Base-by-base conservation (phyloP, 2,797 vertebrate genomes). In the Hyperoplus immaculatus region DNA sequence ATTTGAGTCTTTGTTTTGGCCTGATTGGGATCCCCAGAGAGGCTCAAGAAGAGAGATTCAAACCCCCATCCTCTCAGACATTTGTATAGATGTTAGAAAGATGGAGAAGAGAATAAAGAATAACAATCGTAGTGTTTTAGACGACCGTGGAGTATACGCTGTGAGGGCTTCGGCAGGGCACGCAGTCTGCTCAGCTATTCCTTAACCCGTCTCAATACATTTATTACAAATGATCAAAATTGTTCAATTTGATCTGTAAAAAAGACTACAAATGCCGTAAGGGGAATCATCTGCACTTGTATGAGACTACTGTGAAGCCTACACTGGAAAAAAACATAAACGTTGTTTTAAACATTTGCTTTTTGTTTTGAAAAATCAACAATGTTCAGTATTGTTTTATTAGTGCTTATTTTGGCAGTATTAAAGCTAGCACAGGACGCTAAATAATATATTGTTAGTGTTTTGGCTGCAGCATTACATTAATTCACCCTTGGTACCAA, bases 291-390 rank as follows among this genome's bases (percentile, higher is more conserved):
- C 64, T 72, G 55, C 51, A 60, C 72, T 59, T 68, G 21, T 57
- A 39, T 42, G 42, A 62, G 41, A 80, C 76, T 88, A 88, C 85
- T 90, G 82, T 90, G 84, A 90, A 90, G 15, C 47, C 9, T 29
- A 74, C 85, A 91, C 88, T 86, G 88, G 76, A 82, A 63, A 13
- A 29, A 85, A 11, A 7, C 29, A 8, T 39, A 13, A 63, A 54
- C 8, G 3, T 39, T 6, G 10, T 59, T 4, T 54, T 29, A 29
- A 1, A 42, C 49, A 45, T 55, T 63, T 46, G 14, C 14, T 75
- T 75, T 78, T 67, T 39, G 70, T 62, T 75, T 58, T 18, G 54
- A 64, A 29, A 29, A 29, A 12, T 64, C 16, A 16, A 57, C 29
- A 10, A 43, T 69, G 21, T 57, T 67, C 51, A 62, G 53, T 68